A percentile compares a stretch with the other conserved stretches of the same genome.
phyloP scores from a whole-genome alignment of 2,113 vertebrate species.

The Nyctibius bracteatus region DNA sequence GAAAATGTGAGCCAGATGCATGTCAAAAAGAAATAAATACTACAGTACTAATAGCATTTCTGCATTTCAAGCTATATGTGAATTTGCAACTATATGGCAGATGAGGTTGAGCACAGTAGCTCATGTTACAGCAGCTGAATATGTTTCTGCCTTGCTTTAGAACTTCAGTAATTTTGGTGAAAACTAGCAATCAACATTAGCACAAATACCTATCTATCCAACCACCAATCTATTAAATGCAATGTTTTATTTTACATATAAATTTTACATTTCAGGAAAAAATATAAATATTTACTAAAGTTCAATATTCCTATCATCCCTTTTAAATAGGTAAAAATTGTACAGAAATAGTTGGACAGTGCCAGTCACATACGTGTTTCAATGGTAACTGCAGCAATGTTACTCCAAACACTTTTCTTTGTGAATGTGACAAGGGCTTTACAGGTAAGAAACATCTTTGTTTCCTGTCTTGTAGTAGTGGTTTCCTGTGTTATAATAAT shows the following conservation, averaged over 20 bases:
- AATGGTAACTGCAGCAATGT: constrained; percentile 71
- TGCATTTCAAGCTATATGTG: not conserved
- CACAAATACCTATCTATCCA: not conserved
- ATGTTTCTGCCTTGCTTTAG: not conserved
- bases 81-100: not conserved
- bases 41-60: not conserved
- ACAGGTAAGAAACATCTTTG: constrained; percentile 69
- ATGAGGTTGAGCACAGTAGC: not conserved
- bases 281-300: not conserved
- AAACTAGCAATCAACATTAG: rapidly evolving
- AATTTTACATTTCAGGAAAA: not conserved
- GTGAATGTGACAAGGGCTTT: constrained; percentile 69
- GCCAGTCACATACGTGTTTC: constrained; percentile 64
- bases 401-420: constrained; percentile 71
- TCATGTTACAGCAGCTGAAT: not conserved
- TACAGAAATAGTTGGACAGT: constrained; percentile 78
- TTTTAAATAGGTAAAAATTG: constrained; percentile 77
- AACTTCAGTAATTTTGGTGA: not conserved
- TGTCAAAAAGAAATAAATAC: not conserved
- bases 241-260: not conserved
- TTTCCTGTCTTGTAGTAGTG: not conserved
- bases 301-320: not conserved
- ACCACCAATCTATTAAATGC: not conserved
- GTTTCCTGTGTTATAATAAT: not conserved
- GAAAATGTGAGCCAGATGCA: not conserved